Conservation (phyloP, 2,113 vertebrate species). For the Sander lucioperca region DNA sequence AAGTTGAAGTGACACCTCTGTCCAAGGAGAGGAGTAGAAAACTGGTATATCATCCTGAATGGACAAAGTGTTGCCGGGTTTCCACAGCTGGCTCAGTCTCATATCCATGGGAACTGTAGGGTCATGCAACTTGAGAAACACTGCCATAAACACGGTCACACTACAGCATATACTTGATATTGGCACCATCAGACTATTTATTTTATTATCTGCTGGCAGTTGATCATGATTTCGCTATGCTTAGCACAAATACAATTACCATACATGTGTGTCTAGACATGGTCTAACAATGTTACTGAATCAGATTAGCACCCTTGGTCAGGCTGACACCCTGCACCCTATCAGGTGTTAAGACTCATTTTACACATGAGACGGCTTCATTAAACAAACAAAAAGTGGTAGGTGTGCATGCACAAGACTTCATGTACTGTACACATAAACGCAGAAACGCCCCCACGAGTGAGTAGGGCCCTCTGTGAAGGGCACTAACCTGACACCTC, state of each 20-base stretch:
- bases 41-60: not conserved
- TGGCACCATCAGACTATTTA: not conserved
- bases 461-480: not conserved
- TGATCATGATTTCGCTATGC: not conserved
- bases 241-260: slow-evolving; percentile 5
- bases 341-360: slow-evolving; percentile 61
- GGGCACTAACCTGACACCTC: slow-evolving; percentile 72
- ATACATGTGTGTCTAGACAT: slow-evolving; percentile 26
- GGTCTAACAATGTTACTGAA: slow-evolving; percentile 31
- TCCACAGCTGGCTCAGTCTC: slow-evolving; percentile 26
- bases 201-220: not conserved
- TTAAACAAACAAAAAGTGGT: slow-evolving; percentile 40
- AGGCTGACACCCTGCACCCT: slow-evolving; percentile 25
- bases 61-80: slow-evolving; percentile 37
- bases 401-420: slow-evolving; percentile 1
- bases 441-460: not conserved
- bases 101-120: slow-evolving; percentile 35
- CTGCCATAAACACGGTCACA: slow-evolving; percentile 13
- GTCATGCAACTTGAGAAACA: slow-evolving; percentile 18
- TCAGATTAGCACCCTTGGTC: slow-evolving; percentile 47
- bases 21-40: slow-evolving; percentile 25
- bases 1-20: slow-evolving; percentile 18
- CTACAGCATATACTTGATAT: not conserved
- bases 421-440: not conserved
- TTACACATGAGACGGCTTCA: slow-evolving; percentile 48